Evolutionary conservation across 2,888 invertebrate species (phyloP), one percentile per base, ranked within the genome.

Genomic region (Galerucella pusilla): DNA sequence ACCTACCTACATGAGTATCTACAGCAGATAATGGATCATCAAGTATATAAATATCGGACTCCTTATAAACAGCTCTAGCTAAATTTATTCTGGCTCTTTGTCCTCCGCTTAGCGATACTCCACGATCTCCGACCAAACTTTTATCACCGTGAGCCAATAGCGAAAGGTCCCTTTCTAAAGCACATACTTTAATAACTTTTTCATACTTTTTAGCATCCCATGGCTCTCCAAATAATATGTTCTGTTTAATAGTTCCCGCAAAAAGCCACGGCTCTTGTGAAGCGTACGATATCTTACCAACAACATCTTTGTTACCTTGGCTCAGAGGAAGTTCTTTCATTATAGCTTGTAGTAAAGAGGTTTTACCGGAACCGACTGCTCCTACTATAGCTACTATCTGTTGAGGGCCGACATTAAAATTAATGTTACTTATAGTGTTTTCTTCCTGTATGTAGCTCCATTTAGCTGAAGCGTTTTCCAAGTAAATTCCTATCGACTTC

Each of bases 21-120:
- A 95, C 94, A 0, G 95, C 94, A 75, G 93, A 93, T 2, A 95
- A 86, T 0, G 95, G 95, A 87, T 95, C 95, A 85, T 96, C 95
- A 45, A 96, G 87, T 6, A 96, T 87, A 84, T 94, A 95, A 76
- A 95, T 91, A 82, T 93, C 91, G 42, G 94, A 93, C 83, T 94
- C 90, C 85, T 92, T 91, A 81, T 96, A 96, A 73, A 95, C 90
- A 5, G 95, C 93, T 78, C 96, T 89, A 0, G 94, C 94, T 63
- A 96, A 89, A 79, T 93, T 94, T 73, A 96, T 91, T 75, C 96
- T 90, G 0, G 95, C 95, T 76, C 93, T 91, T 88, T 96, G 95
- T 0, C 95, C 95, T 0, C 95, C 96, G 82, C 94, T 94, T 65
- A 96, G 88, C 68, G 92, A 91, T 74, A 93, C 90, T 20, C 95